Percentiles rank a stretch among this genome's conserved stretches.
These are phyloP conservation scores for Poecile atricapillus DNA, from an alignment of 2,113 vertebrate genomes.

Conservation along the genomic window DNA sequence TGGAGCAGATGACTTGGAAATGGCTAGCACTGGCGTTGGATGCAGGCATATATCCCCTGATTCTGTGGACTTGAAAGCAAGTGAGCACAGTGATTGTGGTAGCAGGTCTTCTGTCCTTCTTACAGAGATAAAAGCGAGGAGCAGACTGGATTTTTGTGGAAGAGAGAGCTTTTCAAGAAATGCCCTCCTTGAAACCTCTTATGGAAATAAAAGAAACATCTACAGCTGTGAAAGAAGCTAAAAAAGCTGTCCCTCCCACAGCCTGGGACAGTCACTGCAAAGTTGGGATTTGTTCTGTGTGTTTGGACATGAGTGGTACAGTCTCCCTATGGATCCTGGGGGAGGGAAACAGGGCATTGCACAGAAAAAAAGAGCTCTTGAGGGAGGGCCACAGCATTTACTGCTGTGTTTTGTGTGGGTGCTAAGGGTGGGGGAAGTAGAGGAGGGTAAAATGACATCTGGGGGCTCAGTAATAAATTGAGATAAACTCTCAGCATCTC, in stretches of 20 bases:
- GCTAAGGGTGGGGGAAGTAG: neutral
- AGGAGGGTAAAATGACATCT: neutral
- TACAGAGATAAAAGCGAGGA: slow-evolving; percentile 8
- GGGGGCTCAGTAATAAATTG: neutral
- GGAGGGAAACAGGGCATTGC: neutral
- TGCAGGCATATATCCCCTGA: neutral
- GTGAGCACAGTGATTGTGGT: neutral
- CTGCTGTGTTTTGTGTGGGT: neutral
- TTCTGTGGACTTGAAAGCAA: slow-evolving; percentile 12
- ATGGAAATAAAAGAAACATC: neutral
- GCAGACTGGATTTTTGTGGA: neutral
- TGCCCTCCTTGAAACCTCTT: neutral
- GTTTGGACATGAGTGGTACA: neutral
- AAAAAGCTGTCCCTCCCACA: neutral
- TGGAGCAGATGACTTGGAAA: slow-evolving; percentile 20
- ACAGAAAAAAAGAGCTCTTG: neutral
- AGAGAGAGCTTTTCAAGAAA: neutral
- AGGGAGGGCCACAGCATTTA: neutral
- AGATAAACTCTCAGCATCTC: neutral
- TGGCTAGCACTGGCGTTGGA: neutral
- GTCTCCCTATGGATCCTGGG: neutral
- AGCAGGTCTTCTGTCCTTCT: neutral
- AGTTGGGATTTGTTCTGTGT: neutral
- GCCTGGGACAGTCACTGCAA: neutral
- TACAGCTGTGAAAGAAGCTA: neutral